A percentile compares a stretch with the other conserved stretches of the same genome.
Conservation (phyloP, 2,797 vertebrate species). For the Scarus forsteni region DNA sequence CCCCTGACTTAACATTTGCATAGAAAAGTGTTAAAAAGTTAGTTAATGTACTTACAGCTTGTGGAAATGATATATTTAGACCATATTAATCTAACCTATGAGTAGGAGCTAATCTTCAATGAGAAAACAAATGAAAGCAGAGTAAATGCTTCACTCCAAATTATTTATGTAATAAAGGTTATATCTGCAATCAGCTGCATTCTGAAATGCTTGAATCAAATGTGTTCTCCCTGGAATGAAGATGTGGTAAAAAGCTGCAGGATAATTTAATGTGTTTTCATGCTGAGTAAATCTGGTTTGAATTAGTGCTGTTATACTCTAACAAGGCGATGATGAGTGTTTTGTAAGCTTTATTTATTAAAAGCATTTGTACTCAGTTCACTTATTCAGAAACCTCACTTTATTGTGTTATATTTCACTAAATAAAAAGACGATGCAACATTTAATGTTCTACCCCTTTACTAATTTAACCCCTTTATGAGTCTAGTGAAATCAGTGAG, state of each 20-base stretch:
- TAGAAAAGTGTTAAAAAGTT: neutral
- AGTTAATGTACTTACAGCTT: neutral
- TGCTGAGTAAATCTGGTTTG: conserved; percentile 13
- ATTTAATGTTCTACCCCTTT: neutral
- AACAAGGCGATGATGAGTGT: neutral
- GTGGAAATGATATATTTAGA: neutral
- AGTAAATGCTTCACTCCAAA: neutral
- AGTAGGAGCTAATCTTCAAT: neutral
- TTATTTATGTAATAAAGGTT: neutral
- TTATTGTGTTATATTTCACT: neutral
- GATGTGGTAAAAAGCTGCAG: conserved; percentile 17
- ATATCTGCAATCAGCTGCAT: neutral
- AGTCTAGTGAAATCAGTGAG: neutral
- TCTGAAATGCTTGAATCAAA: conserved; percentile 4
- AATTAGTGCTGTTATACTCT: conserved; percentile 4
- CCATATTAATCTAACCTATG: neutral
- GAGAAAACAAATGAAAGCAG: neutral
- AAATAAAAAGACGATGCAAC: neutral
- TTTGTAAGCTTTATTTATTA: too few species aligned
- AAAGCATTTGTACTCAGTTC: neutral
- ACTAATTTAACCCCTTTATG: neutral
- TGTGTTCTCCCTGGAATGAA: neutral
- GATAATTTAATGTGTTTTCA: conserved; percentile 30
- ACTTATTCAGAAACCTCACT: neutral
- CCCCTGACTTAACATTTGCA: neutral